Evolutionary conservation across 2,797 vertebrate species (phyloP), one percentile per base, ranked within the genome.

Genomic region (Tenualosa ilisha): DNA sequence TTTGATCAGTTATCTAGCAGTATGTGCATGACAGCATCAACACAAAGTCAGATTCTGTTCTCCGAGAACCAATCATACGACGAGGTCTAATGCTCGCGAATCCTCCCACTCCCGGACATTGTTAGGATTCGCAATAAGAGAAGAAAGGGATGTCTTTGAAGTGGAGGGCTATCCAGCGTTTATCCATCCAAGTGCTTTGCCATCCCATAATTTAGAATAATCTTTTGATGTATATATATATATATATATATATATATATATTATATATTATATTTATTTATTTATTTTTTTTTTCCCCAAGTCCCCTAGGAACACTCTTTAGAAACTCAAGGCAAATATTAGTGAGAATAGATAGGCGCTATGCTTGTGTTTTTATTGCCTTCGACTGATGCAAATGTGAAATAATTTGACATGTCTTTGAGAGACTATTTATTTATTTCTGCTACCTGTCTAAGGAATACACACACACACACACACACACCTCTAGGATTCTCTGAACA

Each of bases 401-500:
- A 22, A 83, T 63, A 83, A n/a, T n/a, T 68, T 63, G 81, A 31
- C 63, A 65, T 65, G 17, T 43, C 59, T 43, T 22, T 43, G 49
- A 83, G 7, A 65, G 68, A 43, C 54, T 37, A 17, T 72, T n/a
- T 31, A 49, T 43, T 68, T 37, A 54, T 54, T 11, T 11, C 31
- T 31, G 72, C 40, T 84, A 17, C 37, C 31, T 40, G 31, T 75
- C 68, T 75, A 2, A 11, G n/a, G 26, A 22, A 68, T 31, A 68
- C 63, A 31, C 24, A 11, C 63, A 68, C 63, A 68, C 63, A 68
- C 24, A 68, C 63, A 68, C 63, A 68, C 3, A 68, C n/a, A 68
- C 63, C 4, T 9, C 84, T 87, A 88, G 68, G 81, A 83, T 82
- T 86, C 65, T 85, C 85, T 86, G 81, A 84, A 84, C 83, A 85